These are phyloP conservation scores for Dendrolimus punctatus DNA, from an alignment of 1,140 invertebrate species.

Conservation along the genomic window DNA sequence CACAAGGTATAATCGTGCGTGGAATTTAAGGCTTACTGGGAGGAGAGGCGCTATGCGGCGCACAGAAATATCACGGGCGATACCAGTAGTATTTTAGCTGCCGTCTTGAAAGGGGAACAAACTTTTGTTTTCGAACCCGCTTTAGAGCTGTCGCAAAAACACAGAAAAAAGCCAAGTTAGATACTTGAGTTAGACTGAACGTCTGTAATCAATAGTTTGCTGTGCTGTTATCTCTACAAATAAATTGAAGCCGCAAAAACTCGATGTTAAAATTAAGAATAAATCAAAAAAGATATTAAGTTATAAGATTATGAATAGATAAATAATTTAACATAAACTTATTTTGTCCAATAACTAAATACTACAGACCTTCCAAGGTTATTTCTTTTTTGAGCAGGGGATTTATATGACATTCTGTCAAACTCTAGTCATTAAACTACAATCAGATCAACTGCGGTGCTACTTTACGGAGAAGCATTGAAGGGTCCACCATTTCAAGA, in stretches of 20 bases:
- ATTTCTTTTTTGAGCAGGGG: neutral
- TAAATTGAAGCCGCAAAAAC: too few relatives aligned
- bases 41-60: constrained; percentile 70
- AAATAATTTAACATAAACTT: too few relatives aligned
- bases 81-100: constrained; percentile 78
- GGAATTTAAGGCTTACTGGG: constrained; percentile 46
- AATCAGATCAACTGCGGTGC: constrained; percentile 21
- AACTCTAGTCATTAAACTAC: constrained; percentile 13
- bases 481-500: constrained; percentile 66
- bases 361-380: too few relatives aligned
- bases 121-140: constrained; percentile 74
- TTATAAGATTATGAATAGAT: too few relatives aligned
- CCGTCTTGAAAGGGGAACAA: constrained; percentile 79
- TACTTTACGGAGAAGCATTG: constrained; percentile 26
- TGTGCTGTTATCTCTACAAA: too few relatives aligned
- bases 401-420: constrained; percentile 2
- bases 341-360: too few relatives aligned
- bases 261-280: neutral
- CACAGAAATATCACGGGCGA: constrained; percentile 80
- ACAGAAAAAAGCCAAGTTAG: constrained; percentile 63
- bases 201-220: too few relatives aligned
- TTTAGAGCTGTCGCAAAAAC: constrained; percentile 71
- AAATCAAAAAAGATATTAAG: neutral
- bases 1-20: constrained; percentile 45
- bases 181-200: constrained; percentile 12